Evolutionary conservation across 2,797 vertebrate genomes (phyloP), one percentile per base, ranked within the genome.

Genomic region (Morus bassanus): DNA sequence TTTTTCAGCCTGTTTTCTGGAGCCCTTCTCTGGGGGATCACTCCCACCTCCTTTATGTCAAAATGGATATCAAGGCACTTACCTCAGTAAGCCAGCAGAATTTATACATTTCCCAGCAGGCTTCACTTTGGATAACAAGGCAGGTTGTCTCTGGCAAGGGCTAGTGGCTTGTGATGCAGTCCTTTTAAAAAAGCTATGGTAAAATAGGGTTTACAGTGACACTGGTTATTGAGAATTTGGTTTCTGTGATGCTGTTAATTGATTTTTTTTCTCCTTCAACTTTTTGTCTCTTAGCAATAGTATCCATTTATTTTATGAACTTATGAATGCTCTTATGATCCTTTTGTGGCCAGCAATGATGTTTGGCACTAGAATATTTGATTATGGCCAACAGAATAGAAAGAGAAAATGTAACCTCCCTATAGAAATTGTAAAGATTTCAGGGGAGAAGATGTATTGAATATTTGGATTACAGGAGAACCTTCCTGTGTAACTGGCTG

Each of bases 1-100:
- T 70, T 93, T 94, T 85, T 91, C 30, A 0, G 56, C 39, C 75
- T 93, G 67, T 94, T 61, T 97, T 93, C 80, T 96, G 75, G 80
- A 91, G 19, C 41, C 9, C 11, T 67, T 88, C 93, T 91, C 92
- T 60, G 11, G 61, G 76, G 88, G 25, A 88, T 95, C 37, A 23
- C 68, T 96, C 72, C 95, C 86, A 94, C 84, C 84, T 94, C 81
- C 81, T 85, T 77, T 75, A 80, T 89, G 92, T 95, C 90, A 95
- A 64, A 80, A 70, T 75, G 80, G 88, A 91, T 96, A 96, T 91
- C 37, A 60, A 95, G 84, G 63, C 84, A 91, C 88, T 92, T 95
- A 93, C 84, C 86, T 93, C 84, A 92, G 89, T 70, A 56, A 93
- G 54, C 78, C 75, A 93, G 80, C 31, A 85, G 68, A 91, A 46